Evolutionary conservation across 2,888 invertebrate genomes (phyloP), one percentile per base, ranked within the genome.

Genomic region (Scotopteryx bipunctaria): DNA sequence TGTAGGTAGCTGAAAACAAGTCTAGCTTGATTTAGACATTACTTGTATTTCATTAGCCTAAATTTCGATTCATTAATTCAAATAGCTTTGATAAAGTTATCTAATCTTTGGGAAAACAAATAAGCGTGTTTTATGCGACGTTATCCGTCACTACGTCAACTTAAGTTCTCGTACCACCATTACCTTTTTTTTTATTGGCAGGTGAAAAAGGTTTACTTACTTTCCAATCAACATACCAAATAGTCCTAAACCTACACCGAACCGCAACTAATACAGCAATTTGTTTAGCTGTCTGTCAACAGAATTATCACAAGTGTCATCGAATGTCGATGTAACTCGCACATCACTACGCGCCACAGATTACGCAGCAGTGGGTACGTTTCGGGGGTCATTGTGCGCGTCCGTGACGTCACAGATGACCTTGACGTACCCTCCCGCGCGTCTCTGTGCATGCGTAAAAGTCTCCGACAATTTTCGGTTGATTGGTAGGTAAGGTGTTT

Each of bases 331-430:
- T 33, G 21, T 32, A 15, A 32, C 27, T 19, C 33, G 48, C 33
- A 47, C 40, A 44, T 33, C 43, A 40, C 48, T 50, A 50, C 57
- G 55, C 61, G 55, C 51, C 55, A 53, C 61, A 57, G 50, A 48
- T 16, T 40, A 31, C n/a, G 5, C 23, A n/a, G 6, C 19, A 47
- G 40, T 49, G 6, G 9, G 1, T 5, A 8, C 37, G 44, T 43
- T 75, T 78, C 80, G 82, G 83, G 81, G 91, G 88, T 89, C 88
- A 84, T 77, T 81, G 86, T 64, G 81, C 87, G 76, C 59, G 58
- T 51, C 40, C 57, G 73, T 87, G 86, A 89, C 90, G 90, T 89
- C 88, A 90, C 73, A 52, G 69, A 73, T 87, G 91, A 91, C 91
- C 91, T 91, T 91, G 91, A 84, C 78, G 80, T 68, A 69, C 73